Conservation (phyloP, 35 echinoderm and acorn worm genomes). For the Strongylocentrotus purpuratus region DNA sequence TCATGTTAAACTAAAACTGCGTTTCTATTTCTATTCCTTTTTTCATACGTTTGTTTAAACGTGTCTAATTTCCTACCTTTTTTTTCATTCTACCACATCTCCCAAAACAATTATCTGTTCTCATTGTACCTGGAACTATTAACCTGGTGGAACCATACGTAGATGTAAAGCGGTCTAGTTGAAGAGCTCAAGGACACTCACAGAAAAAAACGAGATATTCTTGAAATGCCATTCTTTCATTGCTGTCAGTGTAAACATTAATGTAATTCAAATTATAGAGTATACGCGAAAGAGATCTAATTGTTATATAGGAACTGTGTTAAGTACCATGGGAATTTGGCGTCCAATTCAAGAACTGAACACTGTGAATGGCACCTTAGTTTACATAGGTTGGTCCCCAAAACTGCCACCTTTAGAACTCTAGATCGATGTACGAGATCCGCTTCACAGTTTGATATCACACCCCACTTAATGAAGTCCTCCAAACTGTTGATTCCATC, state of each 20-base stretch:
- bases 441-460: constrained; percentile 3
- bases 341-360: background rate
- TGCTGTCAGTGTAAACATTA: background rate
- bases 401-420: background rate
- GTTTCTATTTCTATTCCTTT: background rate
- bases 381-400: background rate
- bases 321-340: background rate
- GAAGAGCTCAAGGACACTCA: too few relatives aligned
- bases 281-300: too few relatives aligned
- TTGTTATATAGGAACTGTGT: background rate
- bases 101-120: background rate
- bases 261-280: too few relatives aligned
- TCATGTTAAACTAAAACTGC: too few relatives aligned
- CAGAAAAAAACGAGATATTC: background rate
- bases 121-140: background rate
- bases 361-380: background rate
- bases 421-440: background rate
- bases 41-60: background rate
- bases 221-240: background rate
- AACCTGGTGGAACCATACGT: too few relatives aligned
- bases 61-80: background rate
- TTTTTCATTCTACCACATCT: background rate
- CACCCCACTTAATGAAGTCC: constrained; percentile 15
- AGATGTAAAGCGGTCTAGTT: too few relatives aligned
- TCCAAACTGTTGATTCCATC: constrained; percentile 2